These are phyloP conservation scores for Drosophila eugracilis DNA, from an alignment of 1,140 invertebrate genomes.

Conservation along the genomic window DNA sequence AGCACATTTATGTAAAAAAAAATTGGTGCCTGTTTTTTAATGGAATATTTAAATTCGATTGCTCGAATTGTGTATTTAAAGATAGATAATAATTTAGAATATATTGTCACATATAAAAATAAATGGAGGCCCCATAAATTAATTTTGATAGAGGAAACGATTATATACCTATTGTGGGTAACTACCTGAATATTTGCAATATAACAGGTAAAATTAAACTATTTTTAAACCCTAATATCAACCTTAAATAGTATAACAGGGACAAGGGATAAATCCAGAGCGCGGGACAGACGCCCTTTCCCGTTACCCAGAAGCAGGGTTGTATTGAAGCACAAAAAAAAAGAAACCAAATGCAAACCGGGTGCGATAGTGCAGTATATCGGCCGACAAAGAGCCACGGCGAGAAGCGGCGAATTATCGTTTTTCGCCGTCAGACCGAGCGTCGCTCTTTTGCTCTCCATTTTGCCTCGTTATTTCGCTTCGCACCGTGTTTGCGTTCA, in stretches of 20 bases:
- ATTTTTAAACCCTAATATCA: too few species aligned
- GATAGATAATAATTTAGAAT: too few species aligned
- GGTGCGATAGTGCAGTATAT: conserved; percentile 27
- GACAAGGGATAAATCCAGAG: neutral
- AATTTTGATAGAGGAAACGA: too few species aligned
- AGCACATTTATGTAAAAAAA: too few species aligned
- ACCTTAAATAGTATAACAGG: neutral
- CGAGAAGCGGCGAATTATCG: conserved; percentile 47
- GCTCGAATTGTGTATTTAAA: too few species aligned
- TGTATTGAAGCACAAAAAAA: neutral
- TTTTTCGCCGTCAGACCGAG: conserved; percentile 20
- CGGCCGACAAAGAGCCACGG: conserved; percentile 26
- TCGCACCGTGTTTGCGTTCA: conserved; percentile 81
- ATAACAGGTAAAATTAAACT: neutral
- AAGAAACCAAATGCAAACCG: neutral
- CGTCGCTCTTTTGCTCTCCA: conserved; percentile 66
- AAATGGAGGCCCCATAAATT: too few species aligned
- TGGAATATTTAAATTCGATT: too few species aligned
- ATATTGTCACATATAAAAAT: too few species aligned
- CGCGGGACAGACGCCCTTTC: neutral
- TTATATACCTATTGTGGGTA: too few species aligned
- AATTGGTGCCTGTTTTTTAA: too few species aligned
- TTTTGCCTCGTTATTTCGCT: conserved; percentile 79
- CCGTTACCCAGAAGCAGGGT: neutral
- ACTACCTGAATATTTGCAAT: neutral